Conservation (phyloP, 2,888 invertebrate genomes). For the Noctua janthe region DNA sequence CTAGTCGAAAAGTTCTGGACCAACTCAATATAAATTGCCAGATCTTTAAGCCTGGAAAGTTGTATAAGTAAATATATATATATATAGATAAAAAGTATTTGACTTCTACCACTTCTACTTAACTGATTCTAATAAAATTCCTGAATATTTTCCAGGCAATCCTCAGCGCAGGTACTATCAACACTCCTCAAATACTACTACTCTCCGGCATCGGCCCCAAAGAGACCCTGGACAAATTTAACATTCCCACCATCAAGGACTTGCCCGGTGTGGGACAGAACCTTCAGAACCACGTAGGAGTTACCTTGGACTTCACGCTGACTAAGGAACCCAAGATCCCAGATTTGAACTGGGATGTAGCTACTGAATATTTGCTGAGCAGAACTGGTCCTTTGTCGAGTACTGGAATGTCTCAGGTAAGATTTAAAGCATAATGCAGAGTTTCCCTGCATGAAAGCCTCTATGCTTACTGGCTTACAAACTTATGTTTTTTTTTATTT, state of each 20-base stretch:
- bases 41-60: neutral
- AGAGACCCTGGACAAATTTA: conserved; percentile 90
- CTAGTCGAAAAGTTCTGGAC: neutral
- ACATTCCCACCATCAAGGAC: conserved; percentile 91
- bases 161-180: conserved; percentile 91
- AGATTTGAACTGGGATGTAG: conserved; percentile 91
- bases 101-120: neutral
- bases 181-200: conserved; percentile 92
- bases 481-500: no score
- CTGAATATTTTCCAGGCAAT: conserved; percentile 82
- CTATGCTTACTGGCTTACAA: no score
- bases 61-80: neutral
- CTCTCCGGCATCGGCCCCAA: conserved; percentile 93
- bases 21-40: neutral
- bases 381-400: conserved; percentile 91
- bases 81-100: no score
- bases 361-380: conserved; percentile 91
- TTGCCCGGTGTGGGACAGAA: conserved; percentile 93
- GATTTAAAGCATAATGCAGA: neutral
- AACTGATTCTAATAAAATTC: neutral
- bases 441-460: no score
- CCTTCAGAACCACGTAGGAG: conserved; percentile 93
- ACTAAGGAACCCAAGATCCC: conserved; percentile 87
- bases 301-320: conserved; percentile 90
- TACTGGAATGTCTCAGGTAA: conserved; percentile 92